Evolutionary conservation across 2,113 vertebrate genomes (phyloP), one percentile per base, ranked within the genome.

Genomic region (Prionailurus viverrinus): DNA sequence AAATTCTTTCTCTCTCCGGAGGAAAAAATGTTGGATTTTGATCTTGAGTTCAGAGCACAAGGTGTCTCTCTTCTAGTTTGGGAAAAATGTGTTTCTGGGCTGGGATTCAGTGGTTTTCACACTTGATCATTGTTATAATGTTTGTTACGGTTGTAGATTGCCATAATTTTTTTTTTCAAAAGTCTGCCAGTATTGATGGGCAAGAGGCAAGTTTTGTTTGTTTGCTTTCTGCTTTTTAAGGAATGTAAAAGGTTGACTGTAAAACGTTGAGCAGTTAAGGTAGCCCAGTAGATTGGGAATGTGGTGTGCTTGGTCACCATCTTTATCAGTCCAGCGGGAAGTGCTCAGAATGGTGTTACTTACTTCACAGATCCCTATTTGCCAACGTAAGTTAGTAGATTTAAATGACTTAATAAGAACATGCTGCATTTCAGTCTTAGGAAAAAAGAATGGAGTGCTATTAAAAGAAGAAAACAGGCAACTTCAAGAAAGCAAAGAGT

Each of bases 31-130:
- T 92, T 96, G 80, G n/a, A 66, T 91, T 97, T 97, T 96, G 73
- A 96, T 94, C 74, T 95, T 85, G 14, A 90, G 41, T 91, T 97
- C 82, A 68, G 66, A 91, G 71, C 85, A 95, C 95, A 94, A 97
- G 66, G 80, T 98, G 91, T 94, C 61, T 97, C 81, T 98, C 92
- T 97, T 93, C 89, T 95, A 10, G 71, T 97, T 93, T 86, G 14
- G 66, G 39, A 15, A 36, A 76, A 78, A 94, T 96, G 74, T 94
- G 74, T 86, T 95, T 84, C 91, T 94, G 74, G 73, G 63, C 96
- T 94, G 55, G 6, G 39, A 96, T 73, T 96, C 69, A 94, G 74
- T 94, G 81, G 58, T 95, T 96, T 97, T 41, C 79, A 95, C 78
- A 93, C 71, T 94, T 93, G 65, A 68, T 96, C 48, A 29, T 93